phyloP scores from a whole-genome alignment of 2,888 invertebrate genomes.

The Candidula unifasciata region DNA sequence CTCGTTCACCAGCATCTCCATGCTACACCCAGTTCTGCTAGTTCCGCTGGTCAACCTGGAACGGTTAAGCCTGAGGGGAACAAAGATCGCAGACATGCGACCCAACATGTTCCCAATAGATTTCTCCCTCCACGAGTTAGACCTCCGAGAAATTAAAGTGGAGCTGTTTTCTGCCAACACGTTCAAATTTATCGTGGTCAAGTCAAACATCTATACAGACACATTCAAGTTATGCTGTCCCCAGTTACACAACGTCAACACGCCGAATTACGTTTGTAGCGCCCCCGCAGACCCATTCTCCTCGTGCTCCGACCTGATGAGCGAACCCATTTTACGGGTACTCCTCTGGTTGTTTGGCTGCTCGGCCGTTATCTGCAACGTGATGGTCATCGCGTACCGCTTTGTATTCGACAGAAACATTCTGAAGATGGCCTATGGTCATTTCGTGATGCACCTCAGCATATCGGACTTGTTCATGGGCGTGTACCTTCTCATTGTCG shows the following conservation, averaged over 20 bases:
- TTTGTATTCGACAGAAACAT: conserved; percentile 60
- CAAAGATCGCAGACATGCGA: conserved; percentile 22
- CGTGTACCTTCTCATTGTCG: conserved; percentile 60
- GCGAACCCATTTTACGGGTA: conserved; percentile 53
- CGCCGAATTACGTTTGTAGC: conserved; percentile 43
- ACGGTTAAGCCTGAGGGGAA: conserved; percentile 2
- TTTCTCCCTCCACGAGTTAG: conserved; percentile 30
- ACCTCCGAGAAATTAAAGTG: conserved; percentile 25
- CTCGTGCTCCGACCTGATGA: conserved; percentile 63
- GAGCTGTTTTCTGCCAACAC: not conserved
- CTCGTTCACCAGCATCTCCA: conserved; percentile 31
- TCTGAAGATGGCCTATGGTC: conserved; percentile 48
- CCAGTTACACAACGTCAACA: conserved; percentile 28
- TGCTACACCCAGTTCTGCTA: not conserved
- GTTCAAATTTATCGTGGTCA: conserved; percentile 23
- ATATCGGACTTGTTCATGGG: conserved; percentile 64
- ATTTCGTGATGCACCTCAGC: conserved; percentile 46
- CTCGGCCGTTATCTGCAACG: conserved; percentile 59
- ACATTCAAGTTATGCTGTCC: conserved; percentile 48
- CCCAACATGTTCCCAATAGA: conserved; percentile 35
- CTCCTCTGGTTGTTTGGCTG: conserved; percentile 60
- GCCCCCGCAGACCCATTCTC: conserved; percentile 59
- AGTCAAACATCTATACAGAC: conserved; percentile 18
- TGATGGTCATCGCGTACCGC: conserved; percentile 56
- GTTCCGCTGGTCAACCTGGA: conserved; percentile 23